Percentiles rank a stretch among this genome's conserved stretches.
These are phyloP conservation scores for Rhimphoctona megacephalus DNA, from an alignment of 2,888 invertebrate genomes.

Conservation along the genomic window DNA sequence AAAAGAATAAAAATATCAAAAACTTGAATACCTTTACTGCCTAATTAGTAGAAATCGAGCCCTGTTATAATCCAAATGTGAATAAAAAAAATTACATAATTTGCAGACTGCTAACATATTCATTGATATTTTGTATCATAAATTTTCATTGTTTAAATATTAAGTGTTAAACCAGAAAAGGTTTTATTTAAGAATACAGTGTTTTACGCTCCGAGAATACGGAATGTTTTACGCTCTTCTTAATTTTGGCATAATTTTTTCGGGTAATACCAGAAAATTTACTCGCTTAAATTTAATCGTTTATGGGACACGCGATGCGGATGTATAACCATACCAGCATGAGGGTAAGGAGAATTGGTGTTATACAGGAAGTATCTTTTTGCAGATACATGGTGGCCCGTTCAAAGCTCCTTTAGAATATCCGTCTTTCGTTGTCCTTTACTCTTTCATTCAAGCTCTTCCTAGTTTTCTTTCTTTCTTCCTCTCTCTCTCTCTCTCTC, in stretches of 20 bases:
- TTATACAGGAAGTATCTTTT: slow-evolving; percentile 53
- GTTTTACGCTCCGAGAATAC: no score
- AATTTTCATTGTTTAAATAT: no score
- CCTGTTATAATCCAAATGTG: no score
- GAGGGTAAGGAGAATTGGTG: neutral
- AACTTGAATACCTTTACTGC: no score
- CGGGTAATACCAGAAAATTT: no score
- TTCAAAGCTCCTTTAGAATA: slow-evolving; percentile 28
- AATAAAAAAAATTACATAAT: no score
- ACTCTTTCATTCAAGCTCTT: slow-evolving; percentile 36
- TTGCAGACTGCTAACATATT: no score
- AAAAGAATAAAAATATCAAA: neutral
- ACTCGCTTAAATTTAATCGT: neutral
- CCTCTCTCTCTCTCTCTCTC: slow-evolving; percentile 28
- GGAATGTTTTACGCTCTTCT: no score
- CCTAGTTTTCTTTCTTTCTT: neutral
- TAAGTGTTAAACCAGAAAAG: no score
- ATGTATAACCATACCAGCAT: slow-evolving; percentile 35
- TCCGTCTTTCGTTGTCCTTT: neutral
- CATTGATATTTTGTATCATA: no score
- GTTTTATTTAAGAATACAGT: no score
- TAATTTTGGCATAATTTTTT: neutral
- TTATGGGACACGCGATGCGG: neutral
- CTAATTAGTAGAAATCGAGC: no score
- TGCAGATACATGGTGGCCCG: slow-evolving; percentile 34